A percentile compares a stretch with the other conserved stretches of the same genome.
Conservation (phyloP, 2,888 invertebrate genomes). For the Miltochrista miniata region DNA sequence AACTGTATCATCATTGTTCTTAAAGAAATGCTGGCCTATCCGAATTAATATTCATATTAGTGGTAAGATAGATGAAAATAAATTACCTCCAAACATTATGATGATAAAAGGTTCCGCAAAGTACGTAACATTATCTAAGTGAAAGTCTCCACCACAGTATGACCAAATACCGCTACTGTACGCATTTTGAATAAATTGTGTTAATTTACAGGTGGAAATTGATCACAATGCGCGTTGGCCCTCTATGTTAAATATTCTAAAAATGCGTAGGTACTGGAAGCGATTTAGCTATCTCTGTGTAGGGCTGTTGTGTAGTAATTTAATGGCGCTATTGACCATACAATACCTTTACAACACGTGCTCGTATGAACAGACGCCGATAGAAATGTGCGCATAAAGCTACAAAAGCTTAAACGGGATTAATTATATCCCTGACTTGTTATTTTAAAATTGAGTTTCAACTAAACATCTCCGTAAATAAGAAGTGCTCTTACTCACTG, state of each 20-base stretch:
- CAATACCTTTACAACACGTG: background rate
- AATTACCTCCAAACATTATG: background rate
- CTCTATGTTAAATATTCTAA: slow-evolving; percentile 6
- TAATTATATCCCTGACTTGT: no score
- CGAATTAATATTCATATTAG: background rate
- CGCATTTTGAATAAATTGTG: slow-evolving; percentile 42
- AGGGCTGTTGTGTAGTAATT: background rate
- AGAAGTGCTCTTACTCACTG: no score
- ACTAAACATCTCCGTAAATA: no score
- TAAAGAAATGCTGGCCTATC: no score
- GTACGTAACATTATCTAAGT: slow-evolving; percentile 37
- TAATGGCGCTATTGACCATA: background rate
- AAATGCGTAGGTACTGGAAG: background rate
- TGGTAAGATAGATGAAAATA: background rate
- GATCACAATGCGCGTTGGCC: slow-evolving; percentile 2
- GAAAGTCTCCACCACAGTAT: slow-evolving; percentile 50
- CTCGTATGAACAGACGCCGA: background rate
- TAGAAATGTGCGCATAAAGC: background rate
- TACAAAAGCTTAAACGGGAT: no score
- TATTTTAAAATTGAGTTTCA: no score
- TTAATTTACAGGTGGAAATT: slow-evolving; percentile 20
- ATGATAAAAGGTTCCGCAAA: slow-evolving; percentile 15
- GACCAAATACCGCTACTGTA: slow-evolving; percentile 49
- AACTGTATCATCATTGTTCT: no score
- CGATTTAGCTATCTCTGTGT: background rate